Conservation (phyloP, 30 jellyfish, hydroid and myxozoan genomes). For the Turritopsis rubra region DNA sequence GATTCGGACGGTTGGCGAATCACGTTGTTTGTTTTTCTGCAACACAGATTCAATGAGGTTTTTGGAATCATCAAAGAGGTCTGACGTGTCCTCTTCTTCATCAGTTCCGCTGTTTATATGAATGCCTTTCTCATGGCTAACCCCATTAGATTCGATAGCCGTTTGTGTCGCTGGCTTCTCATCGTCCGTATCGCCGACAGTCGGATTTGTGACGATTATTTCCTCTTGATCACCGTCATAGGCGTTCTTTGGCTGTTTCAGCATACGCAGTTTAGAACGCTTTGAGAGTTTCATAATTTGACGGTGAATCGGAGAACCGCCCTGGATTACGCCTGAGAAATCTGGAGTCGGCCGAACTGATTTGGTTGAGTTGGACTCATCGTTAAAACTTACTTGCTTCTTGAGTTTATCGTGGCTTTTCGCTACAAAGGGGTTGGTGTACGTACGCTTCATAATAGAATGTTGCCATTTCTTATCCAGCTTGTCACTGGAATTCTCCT, state of each 20-base stretch:
- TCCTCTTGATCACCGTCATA: background rate
- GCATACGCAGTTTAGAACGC: conserved; percentile 9
- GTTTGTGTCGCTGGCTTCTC: background rate
- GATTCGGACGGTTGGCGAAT: background rate
- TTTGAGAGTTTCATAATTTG: background rate
- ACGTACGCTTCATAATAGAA: background rate
- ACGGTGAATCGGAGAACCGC: background rate
- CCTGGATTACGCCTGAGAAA: background rate
- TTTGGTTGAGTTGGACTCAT: background rate
- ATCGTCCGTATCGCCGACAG: background rate
- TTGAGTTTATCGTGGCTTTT: background rate
- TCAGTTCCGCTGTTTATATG: background rate
- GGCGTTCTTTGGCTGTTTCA: background rate
- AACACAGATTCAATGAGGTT: background rate
- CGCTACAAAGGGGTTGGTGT: background rate
- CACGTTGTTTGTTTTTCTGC: background rate
- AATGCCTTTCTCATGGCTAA: too few species aligned
- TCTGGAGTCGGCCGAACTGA: background rate
- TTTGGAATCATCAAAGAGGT: background rate
- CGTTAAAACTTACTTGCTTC: conserved; percentile 3
- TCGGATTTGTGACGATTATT: background rate
- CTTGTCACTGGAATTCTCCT: background rate
- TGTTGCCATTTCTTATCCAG: background rate
- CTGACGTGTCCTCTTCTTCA: background rate
- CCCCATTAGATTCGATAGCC: too few species aligned